Conservation (phyloP, 2,888 invertebrate genomes). For the Hypena proboscidalis region DNA sequence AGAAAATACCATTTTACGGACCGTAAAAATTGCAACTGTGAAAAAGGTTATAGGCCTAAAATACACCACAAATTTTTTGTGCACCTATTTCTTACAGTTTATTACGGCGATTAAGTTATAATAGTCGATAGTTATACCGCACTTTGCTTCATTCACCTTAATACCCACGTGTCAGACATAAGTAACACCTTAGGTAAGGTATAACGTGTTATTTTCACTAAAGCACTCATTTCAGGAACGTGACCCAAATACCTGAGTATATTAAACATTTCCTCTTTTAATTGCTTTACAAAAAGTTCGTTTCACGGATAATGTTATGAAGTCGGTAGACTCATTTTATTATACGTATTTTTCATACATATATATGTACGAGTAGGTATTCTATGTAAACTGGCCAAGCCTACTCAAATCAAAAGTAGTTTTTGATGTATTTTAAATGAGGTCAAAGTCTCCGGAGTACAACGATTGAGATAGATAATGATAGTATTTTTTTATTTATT, state of each 20-base stretch:
- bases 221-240: constrained; percentile 18
- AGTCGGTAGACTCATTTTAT: constrained; percentile 12
- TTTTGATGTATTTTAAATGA: too few species aligned
- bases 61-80: too few species aligned
- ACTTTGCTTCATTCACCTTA: constrained; percentile 5
- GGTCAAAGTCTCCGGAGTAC: too few species aligned
- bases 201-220: constrained; percentile 24
- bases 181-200: constrained; percentile 19
- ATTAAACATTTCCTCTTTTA: constrained; percentile 34
- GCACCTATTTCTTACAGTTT: not conserved
- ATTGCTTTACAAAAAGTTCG: constrained; percentile 36
- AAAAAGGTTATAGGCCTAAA: too few species aligned
- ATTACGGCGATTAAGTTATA: constrained; percentile 13
- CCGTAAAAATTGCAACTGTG: too few species aligned
- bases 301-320: constrained; percentile 13
- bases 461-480: too few species aligned
- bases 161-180: constrained; percentile 25
- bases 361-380: not conserved
- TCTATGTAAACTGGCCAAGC: too few species aligned
- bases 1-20: too few species aligned
- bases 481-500: too few species aligned
- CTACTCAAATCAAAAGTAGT: too few species aligned
- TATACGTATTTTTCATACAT: not conserved
- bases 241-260: constrained; percentile 40
- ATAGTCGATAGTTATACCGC: constrained; percentile 4